A percentile compares a stretch with the other conserved stretches of the same genome.
Conservation (phyloP, 2,888 invertebrate genomes). For the Lasioglossum vierecki region DNA sequence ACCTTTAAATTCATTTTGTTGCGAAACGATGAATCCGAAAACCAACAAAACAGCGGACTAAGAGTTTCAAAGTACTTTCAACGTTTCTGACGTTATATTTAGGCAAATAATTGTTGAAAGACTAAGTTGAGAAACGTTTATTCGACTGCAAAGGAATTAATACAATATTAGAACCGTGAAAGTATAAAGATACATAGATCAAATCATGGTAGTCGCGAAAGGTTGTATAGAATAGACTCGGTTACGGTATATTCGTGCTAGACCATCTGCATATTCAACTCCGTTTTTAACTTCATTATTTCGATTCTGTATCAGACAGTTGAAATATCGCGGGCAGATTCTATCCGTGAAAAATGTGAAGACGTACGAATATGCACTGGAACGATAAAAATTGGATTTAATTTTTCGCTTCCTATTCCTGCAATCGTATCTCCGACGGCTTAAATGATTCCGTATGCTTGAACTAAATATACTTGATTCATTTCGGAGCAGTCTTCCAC, state of each 20-base stretch:
- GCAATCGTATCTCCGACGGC: background rate
- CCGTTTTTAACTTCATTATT: background rate
- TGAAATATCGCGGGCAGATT: background rate
- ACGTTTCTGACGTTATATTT: background rate
- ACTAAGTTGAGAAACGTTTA: background rate
- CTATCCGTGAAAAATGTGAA: background rate
- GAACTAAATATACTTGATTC: background rate
- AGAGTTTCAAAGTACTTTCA: background rate
- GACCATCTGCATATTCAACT: background rate
- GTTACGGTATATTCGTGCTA: background rate
- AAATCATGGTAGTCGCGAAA: background rate
- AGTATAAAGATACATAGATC: background rate
- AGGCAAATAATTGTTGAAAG: background rate
- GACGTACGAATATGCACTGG: background rate
- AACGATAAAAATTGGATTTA: background rate
- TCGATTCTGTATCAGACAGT: background rate
- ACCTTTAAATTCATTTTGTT: background rate
- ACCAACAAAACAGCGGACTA: background rate
- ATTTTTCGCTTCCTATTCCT: background rate
- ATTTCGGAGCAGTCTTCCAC: background rate
- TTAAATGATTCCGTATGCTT: background rate
- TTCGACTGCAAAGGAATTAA: background rate
- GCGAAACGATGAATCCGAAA: background rate
- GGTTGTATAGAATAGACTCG: background rate
- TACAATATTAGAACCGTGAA: background rate